Conservation (phyloP, 2,797 vertebrate species). For the Cirrhinus mrigala region DNA sequence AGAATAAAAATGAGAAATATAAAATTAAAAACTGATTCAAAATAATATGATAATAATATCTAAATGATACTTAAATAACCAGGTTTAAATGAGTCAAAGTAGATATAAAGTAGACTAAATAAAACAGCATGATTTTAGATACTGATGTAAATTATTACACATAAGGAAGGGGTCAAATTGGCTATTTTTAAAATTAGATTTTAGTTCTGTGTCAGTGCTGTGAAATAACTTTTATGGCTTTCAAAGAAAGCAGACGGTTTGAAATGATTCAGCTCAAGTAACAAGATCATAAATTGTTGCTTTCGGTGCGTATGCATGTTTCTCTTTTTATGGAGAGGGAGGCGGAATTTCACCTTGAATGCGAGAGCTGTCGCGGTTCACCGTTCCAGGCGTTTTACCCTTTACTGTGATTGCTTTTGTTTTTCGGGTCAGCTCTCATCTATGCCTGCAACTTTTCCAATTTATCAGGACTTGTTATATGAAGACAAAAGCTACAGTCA, state of each 20-base stretch:
- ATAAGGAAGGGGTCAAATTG: background rate
- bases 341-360: constrained; percentile 71
- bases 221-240: background rate
- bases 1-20: no score
- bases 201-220: background rate
- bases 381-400: constrained; percentile 62
- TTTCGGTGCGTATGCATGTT: constrained; percentile 70
- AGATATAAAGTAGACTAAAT: background rate
- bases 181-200: background rate
- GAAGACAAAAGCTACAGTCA: constrained; percentile 76
- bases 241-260: background rate
- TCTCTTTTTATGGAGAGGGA: constrained; percentile 78
- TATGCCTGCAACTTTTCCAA: constrained; percentile 85
- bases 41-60: background rate
- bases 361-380: constrained; percentile 57
- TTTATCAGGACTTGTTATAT: constrained; percentile 84
- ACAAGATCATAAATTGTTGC: constrained; percentile 63
- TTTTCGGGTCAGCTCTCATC: constrained; percentile 83
- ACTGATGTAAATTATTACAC: background rate
- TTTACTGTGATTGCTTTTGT: constrained; percentile 82
- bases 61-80: background rate
- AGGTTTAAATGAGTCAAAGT: background rate
- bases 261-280: constrained; percentile 36
- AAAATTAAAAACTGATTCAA: background rate
- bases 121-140: background rate